A percentile compares a stretch with the other conserved stretches of the same genome.
Conservation (phyloP, 2,113 vertebrate species). For the Barbus barbus region DNA sequence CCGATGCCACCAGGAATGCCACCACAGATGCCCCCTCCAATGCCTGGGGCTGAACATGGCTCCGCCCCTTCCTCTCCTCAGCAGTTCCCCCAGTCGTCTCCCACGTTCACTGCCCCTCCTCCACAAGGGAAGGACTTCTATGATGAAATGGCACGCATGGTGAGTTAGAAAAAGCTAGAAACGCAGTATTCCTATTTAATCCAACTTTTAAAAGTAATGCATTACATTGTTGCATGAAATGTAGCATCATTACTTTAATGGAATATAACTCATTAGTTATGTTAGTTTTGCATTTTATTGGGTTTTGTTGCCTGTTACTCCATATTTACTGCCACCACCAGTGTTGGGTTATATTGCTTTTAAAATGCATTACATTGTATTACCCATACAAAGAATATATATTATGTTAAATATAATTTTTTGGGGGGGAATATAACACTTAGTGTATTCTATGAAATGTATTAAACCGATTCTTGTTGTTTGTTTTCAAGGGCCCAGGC, state of each 20-base stretch:
- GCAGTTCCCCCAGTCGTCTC: slow-evolving; percentile 66
- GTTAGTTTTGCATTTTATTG: not conserved
- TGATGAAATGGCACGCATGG: slow-evolving; percentile 82
- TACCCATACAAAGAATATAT: not conserved
- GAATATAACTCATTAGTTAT: not conserved
- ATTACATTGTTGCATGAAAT: not conserved
- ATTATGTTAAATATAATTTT: too few species aligned
- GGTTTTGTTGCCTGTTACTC: not conserved
- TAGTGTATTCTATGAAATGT: not conserved
- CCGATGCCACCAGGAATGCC: slow-evolving; percentile 53
- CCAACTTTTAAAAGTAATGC: not conserved
- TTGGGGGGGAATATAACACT: not conserved
- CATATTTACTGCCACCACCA: not conserved
- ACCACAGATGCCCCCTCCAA: slow-evolving; percentile 9
- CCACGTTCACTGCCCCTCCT: slow-evolving; percentile 60
- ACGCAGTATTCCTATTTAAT: not conserved
- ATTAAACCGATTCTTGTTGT: not conserved
- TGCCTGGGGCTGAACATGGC: slow-evolving; percentile 40
- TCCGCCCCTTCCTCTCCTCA: slow-evolving; percentile 66
- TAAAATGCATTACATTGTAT: not conserved
- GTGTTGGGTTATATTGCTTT: not conserved
- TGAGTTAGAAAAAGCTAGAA: slow-evolving; percentile 60
- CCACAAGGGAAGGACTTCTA: slow-evolving; percentile 81
- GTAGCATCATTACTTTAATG: not conserved
- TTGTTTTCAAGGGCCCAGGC: slow-evolving; percentile 66